Evolutionary conservation across 2,888 invertebrate species (phyloP).

Genomic region (Acrobasis suavella): DNA sequence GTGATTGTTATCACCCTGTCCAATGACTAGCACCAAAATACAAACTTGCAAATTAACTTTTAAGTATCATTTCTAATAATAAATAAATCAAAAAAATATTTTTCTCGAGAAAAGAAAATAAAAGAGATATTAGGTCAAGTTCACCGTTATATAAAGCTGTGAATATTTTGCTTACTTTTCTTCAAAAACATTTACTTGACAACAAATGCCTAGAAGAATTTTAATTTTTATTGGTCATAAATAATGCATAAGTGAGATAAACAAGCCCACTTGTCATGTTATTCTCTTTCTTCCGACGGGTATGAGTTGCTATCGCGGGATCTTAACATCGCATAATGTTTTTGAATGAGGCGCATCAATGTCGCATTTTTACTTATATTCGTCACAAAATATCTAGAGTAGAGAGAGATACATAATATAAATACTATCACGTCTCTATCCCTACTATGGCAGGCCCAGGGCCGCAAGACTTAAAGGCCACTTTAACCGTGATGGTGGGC

Average conservation of each 20-base stretch:
- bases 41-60: too few relatives aligned
- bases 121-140: too few relatives aligned
- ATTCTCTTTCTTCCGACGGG: slow-evolving; percentile 5
- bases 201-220: not conserved
- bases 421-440: too few relatives aligned
- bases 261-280: slow-evolving; percentile 15
- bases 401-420: not conserved
- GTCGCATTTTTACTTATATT: slow-evolving; percentile 17
- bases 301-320: slow-evolving; percentile 16
- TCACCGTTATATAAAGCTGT: not conserved
- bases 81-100: too few relatives aligned
- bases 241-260: not conserved
- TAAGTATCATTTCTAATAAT: too few relatives aligned
- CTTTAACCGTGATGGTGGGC: too few relatives aligned
- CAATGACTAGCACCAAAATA: too few relatives aligned
- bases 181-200: not conserved
- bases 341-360: slow-evolving; percentile 20
- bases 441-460: too few relatives aligned
- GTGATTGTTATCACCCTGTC: too few relatives aligned
- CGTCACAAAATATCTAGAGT: not conserved
- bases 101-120: too few relatives aligned
- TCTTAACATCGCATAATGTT: slow-evolving; percentile 21
- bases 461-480: too few relatives aligned
- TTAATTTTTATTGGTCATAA: slow-evolving; percentile 9
- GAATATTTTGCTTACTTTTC: not conserved